Base-by-base conservation (phyloP, 2,797 vertebrate genomes). In the Gymnodraco acuticeps region DNA sequence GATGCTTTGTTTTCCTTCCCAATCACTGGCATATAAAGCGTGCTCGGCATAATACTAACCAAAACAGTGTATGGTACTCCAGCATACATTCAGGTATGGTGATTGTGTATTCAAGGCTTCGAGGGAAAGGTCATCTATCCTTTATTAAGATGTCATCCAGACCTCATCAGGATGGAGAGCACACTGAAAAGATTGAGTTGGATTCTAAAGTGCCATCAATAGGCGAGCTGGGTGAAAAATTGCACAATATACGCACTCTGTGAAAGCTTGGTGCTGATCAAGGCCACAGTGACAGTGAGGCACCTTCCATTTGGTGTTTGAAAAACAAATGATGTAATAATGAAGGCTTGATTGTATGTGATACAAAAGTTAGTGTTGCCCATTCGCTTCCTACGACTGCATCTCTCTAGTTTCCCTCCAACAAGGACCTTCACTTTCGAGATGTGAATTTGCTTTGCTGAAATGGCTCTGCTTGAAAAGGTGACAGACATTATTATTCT, bases 401-500 rank as follows among this genome's bases (percentile, higher is more conserved):
- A 52, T 84, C 46, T 33, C 51, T 75, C 33, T 50, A 14, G 46
- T 79, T 19, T 69, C 51, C 51, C 70, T 82, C 70, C 71, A 81
- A 82, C 85, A 82, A 69, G 68, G 75, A 75, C 75, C 71, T 42
- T 17, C 7, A 8, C 58, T 15, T 23, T 75, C 14, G 14, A 66
- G 20, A 54, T 70, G 66, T 67, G 6, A 63, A 80, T 64, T 76
- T 75, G 42, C 76, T 83, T 23, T 13, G 53, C 68, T 54, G 62
- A 77, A 67, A 75, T 54, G 50, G 54, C 56, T 72, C 64, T 59
- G 47, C 70, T 79, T 53, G 70, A 78, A 84, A 78, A 27, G 50
- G 80, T 77, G 79, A 45, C 73, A 75, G 80, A 78, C 86, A 56
- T 79, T 88, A 78, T 90, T 88, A 83, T 87, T 88, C 81, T 82